Conservation (phyloP, 2,113 vertebrate species). For the Cottus gobio region DNA sequence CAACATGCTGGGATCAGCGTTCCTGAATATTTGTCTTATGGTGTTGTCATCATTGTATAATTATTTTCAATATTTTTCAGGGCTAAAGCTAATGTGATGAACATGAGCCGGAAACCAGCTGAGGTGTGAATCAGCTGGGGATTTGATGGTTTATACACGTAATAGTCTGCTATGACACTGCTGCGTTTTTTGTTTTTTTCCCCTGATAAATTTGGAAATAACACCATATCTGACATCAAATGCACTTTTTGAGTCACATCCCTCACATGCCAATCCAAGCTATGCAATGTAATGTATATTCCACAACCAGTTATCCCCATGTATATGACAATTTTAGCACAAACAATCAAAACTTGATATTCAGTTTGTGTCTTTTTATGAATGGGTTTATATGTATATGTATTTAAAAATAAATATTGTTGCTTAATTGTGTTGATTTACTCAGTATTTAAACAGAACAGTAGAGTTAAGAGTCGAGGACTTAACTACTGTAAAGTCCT, state of each 20-base stretch:
- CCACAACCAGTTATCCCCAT: conserved; percentile 58
- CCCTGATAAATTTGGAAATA: conserved; percentile 60
- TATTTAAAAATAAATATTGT: conserved; percentile 82
- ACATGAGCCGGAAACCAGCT: conserved; percentile 13
- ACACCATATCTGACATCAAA: conserved; percentile 59
- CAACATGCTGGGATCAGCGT: conserved; percentile 60
- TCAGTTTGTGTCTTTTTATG: conserved; percentile 75
- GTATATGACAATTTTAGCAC: conserved; percentile 66
- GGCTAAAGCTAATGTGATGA: conserved; percentile 35
- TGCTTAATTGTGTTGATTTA: conserved; percentile 60
- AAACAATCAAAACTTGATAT: conserved; percentile 72
- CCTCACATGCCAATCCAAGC: conserved; percentile 71
- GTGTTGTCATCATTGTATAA: conserved; percentile 60
- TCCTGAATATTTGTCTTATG: conserved; percentile 65
- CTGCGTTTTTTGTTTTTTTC: conserved; percentile 10
- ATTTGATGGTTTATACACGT: conserved; percentile 18
- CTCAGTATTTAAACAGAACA: conserved; percentile 1
- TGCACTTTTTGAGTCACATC: conserved; percentile 73
- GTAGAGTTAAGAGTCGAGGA: neutral
- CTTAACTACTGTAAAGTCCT: neutral
- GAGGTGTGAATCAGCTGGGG: conserved; percentile 27
- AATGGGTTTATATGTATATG: conserved; percentile 83
- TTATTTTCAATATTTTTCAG: conserved; percentile 58
- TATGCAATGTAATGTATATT: conserved; percentile 80
- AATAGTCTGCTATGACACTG: conserved; percentile 14